Evolutionary conservation across 2,113 vertebrate genomes (phyloP), one percentile per base, ranked within the genome.

Genomic region (Ptilorrhoa leucosticta): DNA sequence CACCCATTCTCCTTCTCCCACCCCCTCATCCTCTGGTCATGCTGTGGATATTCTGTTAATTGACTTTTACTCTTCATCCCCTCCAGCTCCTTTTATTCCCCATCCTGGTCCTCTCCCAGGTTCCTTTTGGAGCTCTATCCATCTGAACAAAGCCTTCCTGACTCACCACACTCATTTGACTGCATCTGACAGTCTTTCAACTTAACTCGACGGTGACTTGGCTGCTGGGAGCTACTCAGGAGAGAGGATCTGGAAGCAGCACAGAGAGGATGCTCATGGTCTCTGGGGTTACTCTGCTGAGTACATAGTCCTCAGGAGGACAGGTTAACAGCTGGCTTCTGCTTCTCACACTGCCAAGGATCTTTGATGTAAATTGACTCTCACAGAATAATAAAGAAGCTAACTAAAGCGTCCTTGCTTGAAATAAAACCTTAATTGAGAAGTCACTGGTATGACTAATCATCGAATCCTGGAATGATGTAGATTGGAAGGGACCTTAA

Each of bases 401-500:
- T 13, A 83, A 86, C 51, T 22, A 58, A 69, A 63, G 10, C 5
- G 2, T 12, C 40, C 17, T 64, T 60, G 10, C 15, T 82, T 48
- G 30, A 93, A 90, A 93, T 33, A 64, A 79, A 82, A 71, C 2
- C 7, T 45, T 33, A 64, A 40, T 58, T 51, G 53, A 48, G 39
- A 92, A 83, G 19, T 39, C 15, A 23, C n/a, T 61, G 21, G 15
- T 71, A 40, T 9, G n/a, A 65, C 2, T 57, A 50, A 61, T 35
- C 14, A 69, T 19, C 0, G 0, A 44, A 44, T 58, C 27, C 28
- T 58, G 39, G 44, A 54, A 54, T 40, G 1, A 58, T 47, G 60
- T 76, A 2, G 17, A 53, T 40, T 47, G 47, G 21, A 83, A 54
- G 30, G 24, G 24, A 69, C 7, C 14, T 68, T 68, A 76, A 61